phyloP scores from a whole-genome alignment of 2,888 invertebrate genomes.

The Prenolepis imparis region DNA sequence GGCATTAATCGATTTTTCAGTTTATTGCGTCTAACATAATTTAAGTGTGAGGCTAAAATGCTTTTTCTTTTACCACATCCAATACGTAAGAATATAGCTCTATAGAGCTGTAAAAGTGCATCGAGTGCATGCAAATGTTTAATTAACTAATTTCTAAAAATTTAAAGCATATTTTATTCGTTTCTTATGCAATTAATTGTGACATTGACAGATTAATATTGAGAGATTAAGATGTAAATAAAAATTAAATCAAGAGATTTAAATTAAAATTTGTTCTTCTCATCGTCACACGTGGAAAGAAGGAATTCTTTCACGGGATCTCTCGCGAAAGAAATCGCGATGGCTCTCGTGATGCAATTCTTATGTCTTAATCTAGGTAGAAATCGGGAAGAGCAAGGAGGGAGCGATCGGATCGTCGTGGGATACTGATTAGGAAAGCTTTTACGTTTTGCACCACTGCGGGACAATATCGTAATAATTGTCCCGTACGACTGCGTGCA shows the following conservation, averaged over 20 bases:
- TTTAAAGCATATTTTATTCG: background rate
- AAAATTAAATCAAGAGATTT: background rate
- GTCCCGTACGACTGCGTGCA: conserved; percentile 56
- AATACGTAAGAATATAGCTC: background rate
- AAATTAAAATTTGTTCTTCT: background rate
- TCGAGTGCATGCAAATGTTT: background rate
- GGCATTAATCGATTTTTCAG: background rate
- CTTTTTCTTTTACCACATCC: conserved; percentile 26
- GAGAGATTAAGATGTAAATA: conserved; percentile 3
- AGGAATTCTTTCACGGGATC: background rate
- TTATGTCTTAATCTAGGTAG: conserved; percentile 48
- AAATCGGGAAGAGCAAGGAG: conserved; percentile 46
- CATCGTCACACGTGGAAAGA: background rate
- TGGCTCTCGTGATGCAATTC: conserved; percentile 22
- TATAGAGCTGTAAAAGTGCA: background rate
- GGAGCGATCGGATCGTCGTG: conserved; percentile 38
- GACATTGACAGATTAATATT: background rate
- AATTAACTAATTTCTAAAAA: background rate
- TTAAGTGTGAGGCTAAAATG: conserved; percentile 61
- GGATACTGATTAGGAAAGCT: conserved; percentile 50
- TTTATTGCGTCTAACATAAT: conserved; percentile 69
- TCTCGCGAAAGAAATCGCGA: conserved; percentile 28
- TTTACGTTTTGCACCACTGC: conserved; percentile 37
- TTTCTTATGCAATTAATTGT: background rate
- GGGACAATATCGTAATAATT: conserved; percentile 55